Base-by-base conservation (phyloP, 2,113 vertebrate species). In the Alethe diademata region DNA sequence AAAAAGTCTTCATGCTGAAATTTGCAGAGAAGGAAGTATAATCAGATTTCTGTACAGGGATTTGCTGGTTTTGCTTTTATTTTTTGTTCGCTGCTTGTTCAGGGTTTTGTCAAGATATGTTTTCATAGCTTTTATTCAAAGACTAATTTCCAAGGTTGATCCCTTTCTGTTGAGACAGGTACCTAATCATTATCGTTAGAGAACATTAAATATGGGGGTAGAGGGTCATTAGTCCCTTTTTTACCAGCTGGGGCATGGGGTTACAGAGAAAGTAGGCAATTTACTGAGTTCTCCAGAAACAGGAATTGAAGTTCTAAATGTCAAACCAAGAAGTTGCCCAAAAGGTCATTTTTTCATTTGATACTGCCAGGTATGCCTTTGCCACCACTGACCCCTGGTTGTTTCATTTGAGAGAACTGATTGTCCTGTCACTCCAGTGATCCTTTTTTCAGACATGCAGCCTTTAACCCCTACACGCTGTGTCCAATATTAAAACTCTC, bases 251-350 rank as follows among this genome's bases (percentile, higher is more conserved):
- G 60, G 29, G 22, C 64, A 43, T n/a, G 36, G 48, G 23, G 56
- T 28, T 62, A 38, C 42, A 36, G 51, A 80, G 42, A 62, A 88
- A 58, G 22, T 8, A 54, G 38, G 69, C 86, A 73, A 69, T 95
- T 94, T 83, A 62, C 67, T 33, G 67, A 87, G 24, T 57, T 84
- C 51, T 5, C 48, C 57, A 56, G 60, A 71, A 85, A 60, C 18
- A 50, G 38, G 62, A 64, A 28, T 58, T 94, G 91, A 94, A 90
- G 66, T 82, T 92, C n/a, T 60, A 86, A 95, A 95, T 92, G 83
- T 86, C 83, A 95, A 86, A 71, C 79, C n/a, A 93, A 81, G 86
- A 91, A 54, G 67, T 88, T 86, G 36, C 47, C 90, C 64, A 47
- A 71, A 88, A 96, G 83, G 75, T 90, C 85, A 60, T 80, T 38